Evolutionary conservation across 2,113 vertebrate genomes (phyloP), one percentile per base, ranked within the genome.

Genomic region (Tragelaphus buxtoni): DNA sequence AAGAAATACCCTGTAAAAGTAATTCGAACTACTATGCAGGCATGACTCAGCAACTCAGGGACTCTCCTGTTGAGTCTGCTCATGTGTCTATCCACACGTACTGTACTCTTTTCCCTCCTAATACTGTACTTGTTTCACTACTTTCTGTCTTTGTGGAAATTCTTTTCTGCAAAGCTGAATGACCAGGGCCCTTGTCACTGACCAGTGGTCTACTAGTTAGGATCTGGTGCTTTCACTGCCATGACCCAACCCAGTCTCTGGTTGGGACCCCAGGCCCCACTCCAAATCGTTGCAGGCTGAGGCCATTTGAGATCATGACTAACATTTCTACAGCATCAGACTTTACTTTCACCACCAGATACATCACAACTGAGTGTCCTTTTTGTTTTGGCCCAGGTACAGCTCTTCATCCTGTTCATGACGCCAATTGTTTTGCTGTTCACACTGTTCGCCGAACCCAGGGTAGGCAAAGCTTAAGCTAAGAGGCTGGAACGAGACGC

Each of bases 401-500:
- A 65, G 63, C 32, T 65, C 16, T 65, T 65, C 16, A 65, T 65
- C 63, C 17, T 65, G 32, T n/a, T 18, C 63, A 35, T 65, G 63
- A 65, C 8, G 4, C 61, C 63, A 35, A 9, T 2, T 35, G 63
- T 35, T 32, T 65, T 65, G 16, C 32, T n/a, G 63, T 9, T 28
- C 3, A 1, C 30, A 32, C 60, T 20, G 2, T 20, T 20, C 8
- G 8, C 32, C 2, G 4, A 65, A 65, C 16, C 4, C 16, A 35
- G 63, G 17, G 32, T 65, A 35, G 63, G 32, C 32, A 65, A 35
- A 32, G 63, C 63, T 35, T 32, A 65, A 20, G 32, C 63, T 65
- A 35, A 65, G 63, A 65, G 63, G 32, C 63, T 35, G 63, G 63
- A 65, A 65, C 0, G 8, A 65, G 63, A 65, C 1, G 1, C 4